phyloP scores from a whole-genome alignment of 92 coral and sea anemone species.

The Desmophyllum pertusum region DNA sequence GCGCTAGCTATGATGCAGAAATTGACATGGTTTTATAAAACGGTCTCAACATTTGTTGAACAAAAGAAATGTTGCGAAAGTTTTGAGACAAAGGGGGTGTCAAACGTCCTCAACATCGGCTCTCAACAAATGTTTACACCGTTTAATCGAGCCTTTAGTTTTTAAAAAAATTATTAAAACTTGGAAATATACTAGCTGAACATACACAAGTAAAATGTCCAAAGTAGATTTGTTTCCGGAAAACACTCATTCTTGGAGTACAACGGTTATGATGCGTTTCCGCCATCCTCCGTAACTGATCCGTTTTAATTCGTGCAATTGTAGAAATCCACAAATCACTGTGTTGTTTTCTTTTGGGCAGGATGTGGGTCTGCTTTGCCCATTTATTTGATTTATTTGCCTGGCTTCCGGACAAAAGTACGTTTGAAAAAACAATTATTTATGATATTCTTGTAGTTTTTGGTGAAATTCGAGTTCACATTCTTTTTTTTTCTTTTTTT shows the following conservation, averaged over 20 bases:
- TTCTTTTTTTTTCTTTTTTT: background rate
- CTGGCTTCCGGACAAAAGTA: background rate
- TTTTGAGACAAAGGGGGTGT: no score
- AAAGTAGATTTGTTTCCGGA: background rate
- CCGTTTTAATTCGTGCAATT: background rate
- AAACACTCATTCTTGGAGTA: background rate
- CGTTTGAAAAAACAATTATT: background rate
- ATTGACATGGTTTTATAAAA: no score
- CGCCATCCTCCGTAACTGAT: background rate
- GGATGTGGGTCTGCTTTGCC: background rate
- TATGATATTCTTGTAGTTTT: no score
- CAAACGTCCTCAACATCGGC: no score
- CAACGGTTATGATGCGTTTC: background rate
- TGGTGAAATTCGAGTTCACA: background rate
- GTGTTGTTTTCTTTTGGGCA: background rate
- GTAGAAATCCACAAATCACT: background rate
- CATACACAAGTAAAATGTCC: background rate
- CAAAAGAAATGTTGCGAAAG: no score
- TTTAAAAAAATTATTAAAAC: no score
- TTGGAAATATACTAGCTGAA: no score
- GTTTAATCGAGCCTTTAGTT: no score
- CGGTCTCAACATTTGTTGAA: no score
- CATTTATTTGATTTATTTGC: background rate
- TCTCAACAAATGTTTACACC: no score
- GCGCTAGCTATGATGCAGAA: no score